A percentile compares a stretch with the other conserved stretches of the same genome.
phyloP scores from a whole-genome alignment of 2,113 vertebrate genomes.

The Spea multiplicata region DNA sequence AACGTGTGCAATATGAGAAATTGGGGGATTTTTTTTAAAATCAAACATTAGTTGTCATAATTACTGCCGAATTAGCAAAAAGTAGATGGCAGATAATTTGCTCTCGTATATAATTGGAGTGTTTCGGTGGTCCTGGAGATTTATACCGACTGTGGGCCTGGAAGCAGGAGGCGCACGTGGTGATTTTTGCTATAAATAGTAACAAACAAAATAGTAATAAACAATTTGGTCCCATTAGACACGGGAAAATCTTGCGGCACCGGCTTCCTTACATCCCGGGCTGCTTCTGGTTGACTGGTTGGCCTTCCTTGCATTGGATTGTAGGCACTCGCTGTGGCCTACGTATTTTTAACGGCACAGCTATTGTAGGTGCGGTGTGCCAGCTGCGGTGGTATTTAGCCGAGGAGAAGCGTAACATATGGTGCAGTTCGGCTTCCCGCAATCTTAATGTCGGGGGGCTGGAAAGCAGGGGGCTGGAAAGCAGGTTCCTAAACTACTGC shows the following conservation, averaged over 20 bases:
- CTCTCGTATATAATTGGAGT: no score
- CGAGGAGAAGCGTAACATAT: slow-evolving; percentile 4
- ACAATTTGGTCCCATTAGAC: no score
- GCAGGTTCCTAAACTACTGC: not conserved
- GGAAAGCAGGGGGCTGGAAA: slow-evolving; percentile 12
- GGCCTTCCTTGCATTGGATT: not conserved
- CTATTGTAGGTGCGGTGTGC: slow-evolving; percentile 8
- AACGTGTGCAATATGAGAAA: no score
- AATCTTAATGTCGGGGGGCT: slow-evolving; percentile 6
- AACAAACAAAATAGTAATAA: no score
- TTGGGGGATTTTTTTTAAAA: no score
- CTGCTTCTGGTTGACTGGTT: not conserved
- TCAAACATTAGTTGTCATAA: no score
- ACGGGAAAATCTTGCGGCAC: not conserved
- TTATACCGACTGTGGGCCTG: no score
- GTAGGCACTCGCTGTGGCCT: slow-evolving; percentile 1
- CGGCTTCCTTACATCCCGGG: not conserved
- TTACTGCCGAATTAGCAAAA: no score
- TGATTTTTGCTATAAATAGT: no score
- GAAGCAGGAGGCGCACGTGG: no score
- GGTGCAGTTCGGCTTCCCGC: not conserved
- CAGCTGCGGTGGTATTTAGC: not conserved
- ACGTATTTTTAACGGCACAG: slow-evolving; percentile 41
- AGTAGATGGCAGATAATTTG: no score
- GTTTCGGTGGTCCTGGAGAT: no score